These are phyloP conservation scores for Ameiurus melas DNA, from an alignment of 2,113 vertebrate species.

Conservation along the genomic window DNA sequence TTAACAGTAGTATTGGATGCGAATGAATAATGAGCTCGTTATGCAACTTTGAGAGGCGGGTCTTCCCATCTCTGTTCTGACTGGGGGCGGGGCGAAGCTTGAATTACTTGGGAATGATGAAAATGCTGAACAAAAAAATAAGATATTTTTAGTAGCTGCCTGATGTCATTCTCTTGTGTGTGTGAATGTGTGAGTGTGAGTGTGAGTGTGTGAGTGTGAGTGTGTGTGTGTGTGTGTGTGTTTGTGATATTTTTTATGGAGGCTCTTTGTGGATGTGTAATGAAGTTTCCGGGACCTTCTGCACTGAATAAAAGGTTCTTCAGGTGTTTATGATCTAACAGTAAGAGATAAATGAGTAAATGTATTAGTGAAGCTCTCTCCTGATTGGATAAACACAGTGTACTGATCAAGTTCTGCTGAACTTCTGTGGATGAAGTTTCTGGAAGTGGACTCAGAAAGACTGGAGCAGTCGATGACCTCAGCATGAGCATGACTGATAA, in stretches of 20 bases:
- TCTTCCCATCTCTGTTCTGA: background rate
- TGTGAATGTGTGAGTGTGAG: constrained; percentile 5
- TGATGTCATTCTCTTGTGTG: background rate
- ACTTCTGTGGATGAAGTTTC: background rate
- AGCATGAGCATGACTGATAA: background rate
- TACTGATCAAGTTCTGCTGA: background rate
- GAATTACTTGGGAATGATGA: no score
- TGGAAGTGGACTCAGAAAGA: background rate
- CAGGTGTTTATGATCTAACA: background rate
- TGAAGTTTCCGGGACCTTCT: background rate
- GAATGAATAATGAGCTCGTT: no score
- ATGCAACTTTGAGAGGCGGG: background rate
- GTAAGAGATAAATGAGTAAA: background rate
- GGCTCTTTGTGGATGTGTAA: background rate
- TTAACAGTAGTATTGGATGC: no score
- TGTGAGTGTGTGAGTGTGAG: background rate
- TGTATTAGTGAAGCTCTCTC: background rate
- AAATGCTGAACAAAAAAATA: background rate
- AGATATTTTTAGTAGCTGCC: background rate
- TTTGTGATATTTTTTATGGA: no score
- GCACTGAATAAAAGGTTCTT: background rate
- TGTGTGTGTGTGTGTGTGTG: no score
- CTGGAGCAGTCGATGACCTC: background rate
- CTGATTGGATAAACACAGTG: background rate
- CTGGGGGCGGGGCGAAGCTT: no score